These are phyloP conservation scores for Ophion slaviceki DNA, from an alignment of 2,888 invertebrate genomes.

Conservation along the genomic window DNA sequence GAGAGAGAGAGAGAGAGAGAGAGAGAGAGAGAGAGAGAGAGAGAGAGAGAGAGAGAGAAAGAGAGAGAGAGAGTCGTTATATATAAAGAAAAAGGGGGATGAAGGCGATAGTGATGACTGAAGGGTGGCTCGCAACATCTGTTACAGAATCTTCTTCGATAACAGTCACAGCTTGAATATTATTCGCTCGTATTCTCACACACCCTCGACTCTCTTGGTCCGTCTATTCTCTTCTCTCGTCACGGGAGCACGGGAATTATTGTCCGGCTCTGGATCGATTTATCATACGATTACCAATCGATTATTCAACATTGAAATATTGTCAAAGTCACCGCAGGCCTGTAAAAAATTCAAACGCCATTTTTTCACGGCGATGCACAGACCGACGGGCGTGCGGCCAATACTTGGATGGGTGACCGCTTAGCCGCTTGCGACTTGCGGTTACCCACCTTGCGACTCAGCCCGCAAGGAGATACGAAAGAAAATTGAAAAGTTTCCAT, in stretches of 20 bases:
- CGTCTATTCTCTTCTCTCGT: constrained; percentile 17
- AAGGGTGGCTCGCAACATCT: constrained; percentile 61
- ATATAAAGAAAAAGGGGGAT: constrained; percentile 32
- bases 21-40: neutral
- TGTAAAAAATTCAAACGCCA: neutral
- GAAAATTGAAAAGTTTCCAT: no score
- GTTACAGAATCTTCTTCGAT: constrained; percentile 57
- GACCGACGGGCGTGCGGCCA: no score
- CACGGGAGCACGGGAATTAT: neutral
- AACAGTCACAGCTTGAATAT: constrained; percentile 53
- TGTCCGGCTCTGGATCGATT: neutral
- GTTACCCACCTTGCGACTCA: no score
- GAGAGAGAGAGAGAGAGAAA: neutral
- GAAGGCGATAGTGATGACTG: constrained; percentile 52
- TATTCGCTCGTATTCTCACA: constrained; percentile 23
- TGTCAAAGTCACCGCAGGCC: neutral
- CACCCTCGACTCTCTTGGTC: constrained; percentile 13
- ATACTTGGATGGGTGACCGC: no score
- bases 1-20: constrained; percentile 6
- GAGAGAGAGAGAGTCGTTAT: constrained; percentile 22
- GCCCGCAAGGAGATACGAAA: no score
- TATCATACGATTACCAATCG: neutral
- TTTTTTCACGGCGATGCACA: neutral
- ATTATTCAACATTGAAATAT: neutral
- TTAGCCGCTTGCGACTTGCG: no score